Percentiles rank a stretch among this genome's conserved stretches.
phyloP scores from a whole-genome alignment of 2,113 vertebrate genomes.

The Chamaea fasciata region DNA sequence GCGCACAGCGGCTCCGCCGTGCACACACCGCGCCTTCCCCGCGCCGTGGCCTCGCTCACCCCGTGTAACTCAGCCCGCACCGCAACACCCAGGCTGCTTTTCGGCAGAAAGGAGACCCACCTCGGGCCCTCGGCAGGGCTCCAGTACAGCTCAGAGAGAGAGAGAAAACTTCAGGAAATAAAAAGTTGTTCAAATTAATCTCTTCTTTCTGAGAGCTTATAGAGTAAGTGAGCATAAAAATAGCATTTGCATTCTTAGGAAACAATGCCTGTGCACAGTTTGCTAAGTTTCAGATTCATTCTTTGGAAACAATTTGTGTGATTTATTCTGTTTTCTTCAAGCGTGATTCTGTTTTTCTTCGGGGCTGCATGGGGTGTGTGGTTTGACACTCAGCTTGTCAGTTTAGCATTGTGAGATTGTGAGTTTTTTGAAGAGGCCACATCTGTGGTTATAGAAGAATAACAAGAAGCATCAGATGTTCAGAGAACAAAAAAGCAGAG shows the following conservation, averaged over 20 bases:
- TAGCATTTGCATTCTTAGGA: background rate
- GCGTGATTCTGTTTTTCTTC: slow-evolving; percentile 41
- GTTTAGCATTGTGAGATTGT: slow-evolving; percentile 55
- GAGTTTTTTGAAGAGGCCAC: slow-evolving; percentile 65
- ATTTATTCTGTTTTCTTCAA: slow-evolving; percentile 56
- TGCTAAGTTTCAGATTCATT: slow-evolving; percentile 25
- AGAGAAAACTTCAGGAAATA: background rate
- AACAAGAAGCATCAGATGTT: slow-evolving; percentile 47
- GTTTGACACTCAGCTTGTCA: slow-evolving; percentile 54
- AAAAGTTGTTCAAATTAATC: background rate
- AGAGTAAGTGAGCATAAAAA: background rate
- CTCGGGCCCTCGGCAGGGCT: background rate
- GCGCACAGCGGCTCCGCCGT: rapidly evolving
- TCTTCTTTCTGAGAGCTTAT: background rate
- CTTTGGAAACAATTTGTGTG: slow-evolving; percentile 25
- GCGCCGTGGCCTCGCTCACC: background rate
- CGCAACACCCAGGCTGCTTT: background rate
- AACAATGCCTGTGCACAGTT: background rate
- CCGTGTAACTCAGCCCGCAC: background rate
- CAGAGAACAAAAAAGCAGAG: slow-evolving; percentile 27
- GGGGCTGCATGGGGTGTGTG: slow-evolving; percentile 31
- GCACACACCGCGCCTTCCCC: background rate
- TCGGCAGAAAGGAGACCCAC: background rate
- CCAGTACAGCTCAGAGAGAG: background rate
- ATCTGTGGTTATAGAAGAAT: slow-evolving; percentile 51